Evolutionary conservation across 2,888 invertebrate genomes (phyloP).

Genomic region (Himalopsyche anomala): DNA sequence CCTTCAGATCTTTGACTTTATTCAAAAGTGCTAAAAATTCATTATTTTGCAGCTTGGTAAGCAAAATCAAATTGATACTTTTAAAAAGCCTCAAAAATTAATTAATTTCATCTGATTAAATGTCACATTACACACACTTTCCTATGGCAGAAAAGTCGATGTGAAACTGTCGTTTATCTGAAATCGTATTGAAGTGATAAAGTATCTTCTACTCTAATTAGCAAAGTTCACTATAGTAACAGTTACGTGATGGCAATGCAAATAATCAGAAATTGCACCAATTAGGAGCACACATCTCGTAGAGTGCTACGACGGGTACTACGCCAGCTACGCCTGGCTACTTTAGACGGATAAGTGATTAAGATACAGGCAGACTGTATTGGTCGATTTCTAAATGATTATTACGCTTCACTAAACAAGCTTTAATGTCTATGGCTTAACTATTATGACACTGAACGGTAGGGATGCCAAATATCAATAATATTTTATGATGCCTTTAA

Average conservation of each 20-base stretch:
- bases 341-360: background rate
- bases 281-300: constrained; percentile 28
- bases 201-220: background rate
- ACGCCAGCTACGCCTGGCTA: background rate
- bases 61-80: too few species aligned
- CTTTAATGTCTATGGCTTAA: background rate
- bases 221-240: background rate
- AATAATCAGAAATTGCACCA: constrained; percentile 24
- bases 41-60: too few species aligned
- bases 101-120: too few species aligned
- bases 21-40: too few species aligned
- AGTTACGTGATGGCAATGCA: constrained; percentile 31
- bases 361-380: background rate
- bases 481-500: too few species aligned
- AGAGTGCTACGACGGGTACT: background rate
- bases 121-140: too few species aligned
- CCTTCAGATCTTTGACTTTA: too few species aligned
- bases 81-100: too few species aligned
- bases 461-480: background rate
- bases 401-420: background rate
- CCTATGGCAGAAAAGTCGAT: too few species aligned
- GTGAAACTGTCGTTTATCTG: too few species aligned
- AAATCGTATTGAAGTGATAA: background rate
- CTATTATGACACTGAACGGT: background rate
- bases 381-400: background rate